Evolutionary conservation across 2,888 invertebrate species (phyloP).

Genomic region (Drosophila mimetica): DNA sequence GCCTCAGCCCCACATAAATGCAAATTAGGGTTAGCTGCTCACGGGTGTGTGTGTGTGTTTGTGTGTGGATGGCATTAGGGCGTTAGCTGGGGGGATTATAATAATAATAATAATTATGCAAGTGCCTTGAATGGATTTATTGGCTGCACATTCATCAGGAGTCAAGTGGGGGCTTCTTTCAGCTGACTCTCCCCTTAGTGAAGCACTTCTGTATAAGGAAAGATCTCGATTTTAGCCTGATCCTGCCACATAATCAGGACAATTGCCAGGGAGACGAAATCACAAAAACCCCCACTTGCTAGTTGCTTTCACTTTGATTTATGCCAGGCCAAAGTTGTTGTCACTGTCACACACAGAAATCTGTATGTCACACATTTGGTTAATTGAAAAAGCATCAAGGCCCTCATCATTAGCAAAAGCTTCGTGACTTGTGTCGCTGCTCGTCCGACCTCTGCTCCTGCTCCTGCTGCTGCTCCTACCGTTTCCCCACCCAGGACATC

Average conservation of each 20-base stretch:
- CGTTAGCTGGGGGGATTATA: slow-evolving; percentile 63
- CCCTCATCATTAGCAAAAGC: slow-evolving; percentile 75
- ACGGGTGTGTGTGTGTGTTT: slow-evolving; percentile 40
- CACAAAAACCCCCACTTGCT: neutral
- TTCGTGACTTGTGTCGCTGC: slow-evolving; percentile 66
- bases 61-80: no score
- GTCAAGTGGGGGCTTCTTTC: slow-evolving; percentile 69
- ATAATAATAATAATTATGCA: slow-evolving; percentile 77
- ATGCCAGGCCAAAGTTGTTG: slow-evolving; percentile 24
- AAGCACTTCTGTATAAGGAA: no score
- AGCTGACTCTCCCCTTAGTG: no score
- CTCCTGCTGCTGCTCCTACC: neutral
- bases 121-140: slow-evolving; percentile 75
- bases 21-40: slow-evolving; percentile 78
- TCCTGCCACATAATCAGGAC: neutral
- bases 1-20: slow-evolving; percentile 66
- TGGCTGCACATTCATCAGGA: slow-evolving; percentile 75
- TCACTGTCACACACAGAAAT: slow-evolving; percentile 30
- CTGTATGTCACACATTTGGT: slow-evolving; percentile 62
- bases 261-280: no score
- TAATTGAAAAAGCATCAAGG: slow-evolving; percentile 76
- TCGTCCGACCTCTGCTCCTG: slow-evolving; percentile 25
- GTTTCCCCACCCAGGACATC: slow-evolving; percentile 1
- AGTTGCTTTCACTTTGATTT: slow-evolving; percentile 35
- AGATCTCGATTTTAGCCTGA: slow-evolving; percentile 28